Evolutionary conservation across 2,797 vertebrate genomes (phyloP).

Genomic region (Tolypeutes matacus): DNA sequence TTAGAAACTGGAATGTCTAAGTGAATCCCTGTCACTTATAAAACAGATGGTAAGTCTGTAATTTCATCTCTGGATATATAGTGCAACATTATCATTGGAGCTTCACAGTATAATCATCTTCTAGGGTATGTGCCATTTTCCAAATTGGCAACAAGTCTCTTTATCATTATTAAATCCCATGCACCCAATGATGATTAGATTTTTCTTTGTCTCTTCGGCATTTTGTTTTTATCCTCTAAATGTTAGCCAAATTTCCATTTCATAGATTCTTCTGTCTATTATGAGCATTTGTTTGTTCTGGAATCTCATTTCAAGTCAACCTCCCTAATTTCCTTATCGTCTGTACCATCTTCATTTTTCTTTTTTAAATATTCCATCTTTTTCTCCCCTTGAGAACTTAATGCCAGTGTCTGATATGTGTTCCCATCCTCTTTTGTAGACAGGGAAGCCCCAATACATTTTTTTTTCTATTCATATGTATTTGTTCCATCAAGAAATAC

Average conservation of each 20-base stretch:
- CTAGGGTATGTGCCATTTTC: not conserved
- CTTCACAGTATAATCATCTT: not conserved
- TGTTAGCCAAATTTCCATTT: slow-evolving; percentile 46
- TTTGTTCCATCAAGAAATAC: not conserved
- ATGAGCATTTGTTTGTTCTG: not conserved
- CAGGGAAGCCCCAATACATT: not conserved
- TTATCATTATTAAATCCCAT: slow-evolving; percentile 50
- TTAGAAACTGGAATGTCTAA: not conserved
- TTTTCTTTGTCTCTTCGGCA: slow-evolving; percentile 19
- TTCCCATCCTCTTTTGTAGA: not conserved
- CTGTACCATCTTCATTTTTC: not conserved
- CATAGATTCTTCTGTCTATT: not conserved
- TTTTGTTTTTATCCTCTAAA: slow-evolving; percentile 45
- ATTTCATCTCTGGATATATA: not conserved
- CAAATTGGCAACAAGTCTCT: slow-evolving; percentile 4
- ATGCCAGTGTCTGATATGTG: not conserved
- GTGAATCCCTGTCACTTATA: not conserved
- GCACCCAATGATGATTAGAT: slow-evolving; percentile 39
- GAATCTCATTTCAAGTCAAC: not conserved
- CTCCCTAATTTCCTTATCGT: not conserved
- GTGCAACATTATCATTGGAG: not conserved
- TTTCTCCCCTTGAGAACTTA: not conserved
- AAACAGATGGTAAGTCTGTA: slow-evolving; percentile 18
- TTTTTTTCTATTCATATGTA: not conserved
- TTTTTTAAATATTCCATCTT: not conserved